Conservation (phyloP, 2,113 vertebrate genomes). For the Glareola pratincola region DNA sequence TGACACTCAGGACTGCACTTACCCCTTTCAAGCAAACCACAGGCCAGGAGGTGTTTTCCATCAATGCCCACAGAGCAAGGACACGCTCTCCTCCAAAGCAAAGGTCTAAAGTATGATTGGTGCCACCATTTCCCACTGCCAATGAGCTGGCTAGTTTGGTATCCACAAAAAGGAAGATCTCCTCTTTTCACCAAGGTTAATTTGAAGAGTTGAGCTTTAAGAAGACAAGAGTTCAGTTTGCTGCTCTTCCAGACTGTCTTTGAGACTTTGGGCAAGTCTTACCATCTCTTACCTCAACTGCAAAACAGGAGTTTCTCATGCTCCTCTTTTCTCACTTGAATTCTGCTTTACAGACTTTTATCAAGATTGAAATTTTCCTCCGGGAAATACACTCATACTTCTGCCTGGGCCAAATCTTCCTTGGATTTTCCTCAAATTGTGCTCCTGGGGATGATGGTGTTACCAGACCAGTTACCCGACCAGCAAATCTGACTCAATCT, state of each 20-base stretch:
- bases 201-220: neutral
- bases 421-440: neutral
- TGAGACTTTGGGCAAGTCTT: neutral
- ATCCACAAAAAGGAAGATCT: neutral
- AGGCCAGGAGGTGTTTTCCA: neutral
- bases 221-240: neutral
- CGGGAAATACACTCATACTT: neutral
- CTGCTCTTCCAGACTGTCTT: neutral
- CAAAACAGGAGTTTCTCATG: neutral
- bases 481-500: neutral
- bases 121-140: neutral
- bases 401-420: neutral
- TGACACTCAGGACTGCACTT: neutral
- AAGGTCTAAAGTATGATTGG: neutral
- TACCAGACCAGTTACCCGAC: neutral
- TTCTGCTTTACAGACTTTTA: neutral
- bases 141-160: neutral
- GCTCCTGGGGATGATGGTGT: neutral
- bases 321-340: neutral
- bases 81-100: neutral
- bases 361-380: neutral
- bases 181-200: neutral
- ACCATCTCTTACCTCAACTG: neutral
- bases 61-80: neutral
- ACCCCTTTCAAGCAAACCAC: neutral